Evolutionary conservation across 37 sponge, comb jelly and placozoan genomes (phyloP), one percentile per base, ranked within the genome.

Genomic region (Chondrosia reniformis): DNA sequence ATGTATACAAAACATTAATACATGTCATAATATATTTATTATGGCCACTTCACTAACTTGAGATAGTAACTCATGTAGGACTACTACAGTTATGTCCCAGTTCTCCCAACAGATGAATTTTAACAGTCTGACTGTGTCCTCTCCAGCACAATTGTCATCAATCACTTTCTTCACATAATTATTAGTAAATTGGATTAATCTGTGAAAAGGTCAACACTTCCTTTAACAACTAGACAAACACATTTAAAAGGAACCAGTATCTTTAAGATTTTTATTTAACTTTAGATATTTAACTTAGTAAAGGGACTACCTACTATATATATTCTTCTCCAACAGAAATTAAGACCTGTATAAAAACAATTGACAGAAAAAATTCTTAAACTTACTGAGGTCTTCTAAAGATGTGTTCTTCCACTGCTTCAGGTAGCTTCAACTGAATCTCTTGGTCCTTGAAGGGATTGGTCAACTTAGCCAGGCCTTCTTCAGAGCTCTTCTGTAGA

Each of bases 101-200:
- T 93, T 89, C 79, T 93, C 94, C 94, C 94, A 93, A 75, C 74
- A 86, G 54, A 82, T 81, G 55, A 89, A 89, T 87, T 89, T 34
- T 15, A 84, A 27, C 27, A 81, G 40, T 15, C 66, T 76, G 8
- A 85, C 33, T 12, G 84, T 91, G 39, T 91, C 95, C 3, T 94
- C 95, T 64, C 82, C 76, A 27, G 83, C 69, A 27, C 75, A 63
- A 69, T 82, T 85, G 21, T 94, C 95, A 46, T 88, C 93, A 3
- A 94, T 85, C 59, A 94, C 33, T 63, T 87, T 94, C 89, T 94
- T 94, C 24, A 91, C 32, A 46, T 81, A 94, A 22, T 82, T 91
- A 24, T 79, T 83, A n/a, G 39, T 45, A 33, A 82, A 76, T 46
- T 85, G 86, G 45, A 56, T 76, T n/a, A n/a, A n/a, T n/a, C n/a